Base-by-base conservation (phyloP, 2,797 vertebrate species). In the Varecia variegata region DNA sequence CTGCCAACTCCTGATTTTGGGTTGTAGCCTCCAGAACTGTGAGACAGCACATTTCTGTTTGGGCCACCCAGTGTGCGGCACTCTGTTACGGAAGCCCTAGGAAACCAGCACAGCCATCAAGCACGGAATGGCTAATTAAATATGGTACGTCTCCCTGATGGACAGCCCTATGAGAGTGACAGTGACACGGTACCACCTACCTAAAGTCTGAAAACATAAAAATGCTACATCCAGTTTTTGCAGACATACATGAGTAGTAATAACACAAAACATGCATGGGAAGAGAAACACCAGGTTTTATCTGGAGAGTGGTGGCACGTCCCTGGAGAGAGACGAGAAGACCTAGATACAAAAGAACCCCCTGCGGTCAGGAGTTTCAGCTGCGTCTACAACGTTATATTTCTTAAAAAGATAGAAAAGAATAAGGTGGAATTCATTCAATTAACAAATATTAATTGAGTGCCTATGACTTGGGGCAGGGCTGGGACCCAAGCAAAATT, bases 121-220 rank as follows among this genome's bases (percentile, higher is more conserved):
- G 32, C n/a, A 14, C 15, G 14, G 71, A 80, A 8, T 7, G 3
- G 14, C n/a, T 76, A 2, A 7, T 32, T n/a, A 27, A 30, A 6
- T 13, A 27, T 27, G 58, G 71, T 0, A 23, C 20, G 35, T 3
- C 32, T 43, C 17, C 2, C 20, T 45, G 2, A 47, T 0, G 3
- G 58, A 32, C 14, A 3, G 2, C 43, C 35, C 18, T 17, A 3
- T 1, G 13, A 23, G 25, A 30, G 20, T 27, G 23, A 35, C 25
- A 32, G 10, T 5, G 2, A 3, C 0, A 2, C 7, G 11, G 43
- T 5, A 4, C 2, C 11, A 21, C 74, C 52, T 35, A 5, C 32
- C 3, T 5, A 8, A 11, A 47, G 58, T 73, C 0, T 17, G 80
- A 58, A 76, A n/a, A 38, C 18, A 32, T 15, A 21, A 40, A 43